Evolutionary conservation across 2,888 invertebrate genomes (phyloP).

Genomic region (Ectemnius continuus): DNA sequence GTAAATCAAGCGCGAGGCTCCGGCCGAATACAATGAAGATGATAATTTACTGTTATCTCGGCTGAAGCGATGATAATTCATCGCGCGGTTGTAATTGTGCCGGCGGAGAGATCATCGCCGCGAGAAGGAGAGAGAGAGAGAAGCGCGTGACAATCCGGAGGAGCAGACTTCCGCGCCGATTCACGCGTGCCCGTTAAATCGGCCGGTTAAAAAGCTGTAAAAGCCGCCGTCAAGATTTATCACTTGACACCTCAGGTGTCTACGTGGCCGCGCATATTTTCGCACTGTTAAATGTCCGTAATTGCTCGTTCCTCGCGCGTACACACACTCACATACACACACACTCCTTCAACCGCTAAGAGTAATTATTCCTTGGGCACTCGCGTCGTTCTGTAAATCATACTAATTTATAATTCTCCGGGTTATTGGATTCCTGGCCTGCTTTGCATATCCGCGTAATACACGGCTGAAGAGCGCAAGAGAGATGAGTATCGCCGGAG

Average conservation of each 20-base stretch:
- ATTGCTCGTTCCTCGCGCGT: not conserved
- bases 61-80: not conserved
- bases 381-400: not conserved
- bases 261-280: conserved; percentile 4
- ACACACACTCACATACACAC: not conserved
- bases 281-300: not conserved
- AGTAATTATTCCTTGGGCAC: not conserved
- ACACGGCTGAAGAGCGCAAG: not conserved
- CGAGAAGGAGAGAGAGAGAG: not conserved
- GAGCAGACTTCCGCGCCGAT: conserved; percentile 11
- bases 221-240: conserved; percentile 2
- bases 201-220: conserved; percentile 29
- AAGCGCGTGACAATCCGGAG: not conserved
- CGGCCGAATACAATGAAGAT: too few relatives aligned
- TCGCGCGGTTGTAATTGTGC: conserved; percentile 18
- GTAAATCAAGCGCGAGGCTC: too few relatives aligned
- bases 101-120: not conserved
- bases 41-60: too few relatives aligned
- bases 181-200: not conserved
- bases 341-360: not conserved
- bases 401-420: conserved; percentile 2
- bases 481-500: not conserved
- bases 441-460: not conserved
- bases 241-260: conserved; percentile 5
- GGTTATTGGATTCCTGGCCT: conserved; percentile 3